phyloP scores from a whole-genome alignment of 2,113 vertebrate species.

The Gnathonemus echidnorhynchus region DNA sequence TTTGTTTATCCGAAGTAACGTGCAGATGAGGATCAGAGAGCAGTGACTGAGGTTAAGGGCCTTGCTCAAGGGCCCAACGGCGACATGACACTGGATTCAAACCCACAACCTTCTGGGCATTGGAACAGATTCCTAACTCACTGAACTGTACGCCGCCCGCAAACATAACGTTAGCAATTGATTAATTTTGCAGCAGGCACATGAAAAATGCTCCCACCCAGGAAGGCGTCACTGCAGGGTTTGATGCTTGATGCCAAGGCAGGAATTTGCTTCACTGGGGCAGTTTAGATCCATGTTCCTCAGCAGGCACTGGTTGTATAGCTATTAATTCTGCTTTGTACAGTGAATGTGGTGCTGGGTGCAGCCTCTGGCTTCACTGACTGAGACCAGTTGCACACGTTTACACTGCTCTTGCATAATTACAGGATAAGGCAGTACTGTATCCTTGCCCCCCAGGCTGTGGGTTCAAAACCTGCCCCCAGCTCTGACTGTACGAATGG shows the following conservation, averaged over 20 bases:
- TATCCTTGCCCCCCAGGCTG: background rate
- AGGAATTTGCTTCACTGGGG: background rate
- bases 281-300: background rate
- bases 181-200: background rate
- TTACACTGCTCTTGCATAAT: background rate
- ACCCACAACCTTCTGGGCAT: background rate
- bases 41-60: background rate
- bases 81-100: background rate
- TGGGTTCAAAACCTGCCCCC: background rate
- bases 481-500: background rate
- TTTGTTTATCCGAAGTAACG: background rate
- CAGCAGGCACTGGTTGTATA: background rate
- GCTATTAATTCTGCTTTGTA: background rate
- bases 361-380: background rate
- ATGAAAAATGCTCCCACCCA: background rate
- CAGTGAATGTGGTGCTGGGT: background rate
- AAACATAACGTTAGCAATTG: background rate
- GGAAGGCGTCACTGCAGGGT: background rate
- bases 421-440: background rate
- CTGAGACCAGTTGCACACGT: background rate
- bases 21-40: background rate
- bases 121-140: background rate
- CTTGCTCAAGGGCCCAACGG: background rate
- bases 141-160: background rate
- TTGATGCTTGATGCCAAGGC: background rate